Conservation (phyloP, 2,113 vertebrate genomes). For the Aphyosemion australe region DNA sequence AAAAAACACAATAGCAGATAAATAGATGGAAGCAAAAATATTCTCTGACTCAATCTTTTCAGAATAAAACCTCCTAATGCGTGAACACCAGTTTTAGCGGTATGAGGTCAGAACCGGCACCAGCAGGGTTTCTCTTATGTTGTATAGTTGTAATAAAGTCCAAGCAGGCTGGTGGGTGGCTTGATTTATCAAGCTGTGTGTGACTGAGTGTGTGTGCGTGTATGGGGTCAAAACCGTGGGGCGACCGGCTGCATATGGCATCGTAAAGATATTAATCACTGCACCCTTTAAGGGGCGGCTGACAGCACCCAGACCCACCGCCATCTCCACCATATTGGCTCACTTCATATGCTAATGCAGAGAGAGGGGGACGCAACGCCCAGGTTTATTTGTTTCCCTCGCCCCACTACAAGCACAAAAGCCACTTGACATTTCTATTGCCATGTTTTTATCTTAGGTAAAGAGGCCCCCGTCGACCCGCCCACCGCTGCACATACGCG, state of each 20-base stretch:
- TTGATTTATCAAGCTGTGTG: constrained; percentile 61
- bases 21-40: background rate
- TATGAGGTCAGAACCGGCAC: background rate
- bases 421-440: constrained; percentile 82
- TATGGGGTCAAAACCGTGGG: constrained; percentile 78
- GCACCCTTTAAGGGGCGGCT: constrained; percentile 84
- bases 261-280: constrained; percentile 99
- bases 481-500: constrained; percentile 54
- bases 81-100: constrained; percentile 3
- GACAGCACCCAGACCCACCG: constrained; percentile 87
- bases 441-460: constrained; percentile 81
- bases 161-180: constrained; percentile 69
- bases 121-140: background rate
- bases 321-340: constrained; percentile 80
- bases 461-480: constrained; percentile 69
- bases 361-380: constrained; percentile 77
- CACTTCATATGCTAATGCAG: constrained; percentile 96
- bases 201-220: constrained; percentile 32
- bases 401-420: constrained; percentile 77
- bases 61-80: no score
- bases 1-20: background rate
- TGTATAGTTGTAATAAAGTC: constrained; percentile 37
- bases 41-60: background rate
- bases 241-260: constrained; percentile 87
- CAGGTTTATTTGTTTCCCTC: constrained; percentile 81